Conservation (phyloP, 2,113 vertebrate species). For the Heterotis niloticus region DNA sequence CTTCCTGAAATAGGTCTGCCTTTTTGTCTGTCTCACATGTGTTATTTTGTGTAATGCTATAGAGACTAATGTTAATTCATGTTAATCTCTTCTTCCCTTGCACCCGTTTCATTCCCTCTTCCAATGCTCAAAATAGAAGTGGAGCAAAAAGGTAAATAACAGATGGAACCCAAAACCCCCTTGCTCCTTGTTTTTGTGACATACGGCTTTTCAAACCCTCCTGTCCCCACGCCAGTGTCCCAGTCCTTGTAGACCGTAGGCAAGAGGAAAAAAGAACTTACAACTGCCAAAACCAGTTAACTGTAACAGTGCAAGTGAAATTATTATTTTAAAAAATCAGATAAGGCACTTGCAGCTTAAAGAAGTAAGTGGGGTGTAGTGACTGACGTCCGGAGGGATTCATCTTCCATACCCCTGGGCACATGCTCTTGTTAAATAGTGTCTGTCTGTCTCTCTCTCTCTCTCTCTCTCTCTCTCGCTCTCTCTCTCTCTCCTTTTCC, state of each 20-base stretch:
- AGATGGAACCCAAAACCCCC: conserved; percentile 74
- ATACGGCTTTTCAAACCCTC: conserved; percentile 74
- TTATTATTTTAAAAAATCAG: conserved; percentile 20
- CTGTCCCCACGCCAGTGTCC: conserved; percentile 59
- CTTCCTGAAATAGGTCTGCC: conserved; percentile 14
- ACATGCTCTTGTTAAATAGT: conserved; percentile 23
- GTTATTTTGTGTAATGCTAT: conserved; percentile 12
- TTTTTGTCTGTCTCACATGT: conserved; percentile 2
- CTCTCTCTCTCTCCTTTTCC: conserved; percentile 54
- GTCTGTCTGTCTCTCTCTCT: conserved; percentile 70
- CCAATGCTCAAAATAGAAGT: conserved; percentile 99
- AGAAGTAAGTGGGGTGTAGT: conserved; percentile 19
- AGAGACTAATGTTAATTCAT: conserved; percentile 78
- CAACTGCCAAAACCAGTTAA: not conserved
- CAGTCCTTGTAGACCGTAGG: conserved; percentile 1
- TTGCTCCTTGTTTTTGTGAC: conserved; percentile 83
- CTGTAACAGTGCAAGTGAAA: conserved; percentile 7
- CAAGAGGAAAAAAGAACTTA: conserved; percentile 18
- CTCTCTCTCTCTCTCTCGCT: conserved; percentile 45
- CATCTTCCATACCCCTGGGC: conserved; percentile 18
- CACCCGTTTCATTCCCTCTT: conserved; percentile 87
- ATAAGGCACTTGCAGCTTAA: conserved; percentile 13
- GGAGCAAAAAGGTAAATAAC: conserved; percentile 99
- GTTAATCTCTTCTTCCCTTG: conserved; percentile 98
- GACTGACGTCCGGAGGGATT: conserved; percentile 4